Evolutionary conservation across 2,797 vertebrate genomes (phyloP).

Genomic region (Sebastes iracundus): DNA sequence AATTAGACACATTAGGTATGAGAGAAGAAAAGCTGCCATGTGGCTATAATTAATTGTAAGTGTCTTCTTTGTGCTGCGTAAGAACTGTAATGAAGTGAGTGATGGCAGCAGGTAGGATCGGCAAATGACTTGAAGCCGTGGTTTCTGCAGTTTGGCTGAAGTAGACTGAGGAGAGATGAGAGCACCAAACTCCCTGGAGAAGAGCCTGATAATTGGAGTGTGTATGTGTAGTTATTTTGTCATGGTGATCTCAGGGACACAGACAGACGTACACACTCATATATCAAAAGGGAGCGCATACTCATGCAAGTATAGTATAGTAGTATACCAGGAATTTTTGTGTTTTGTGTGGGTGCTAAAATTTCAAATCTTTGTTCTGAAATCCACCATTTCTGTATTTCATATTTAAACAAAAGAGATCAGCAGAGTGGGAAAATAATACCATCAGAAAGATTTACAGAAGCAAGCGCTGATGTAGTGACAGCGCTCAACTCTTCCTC

Average conservation of each 20-base stretch:
- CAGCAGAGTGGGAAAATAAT: neutral
- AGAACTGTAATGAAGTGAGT: constrained; percentile 20
- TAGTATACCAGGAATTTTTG: neutral
- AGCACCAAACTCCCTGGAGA: constrained; percentile 49
- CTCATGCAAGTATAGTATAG: neutral
- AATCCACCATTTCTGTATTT: neutral
- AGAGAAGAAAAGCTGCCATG: neutral
- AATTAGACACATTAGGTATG: no score
- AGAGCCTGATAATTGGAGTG: constrained; percentile 66
- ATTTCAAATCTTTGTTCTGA: neutral
- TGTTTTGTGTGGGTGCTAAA: neutral
- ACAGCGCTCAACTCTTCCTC: neutral
- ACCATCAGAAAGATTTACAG: neutral
- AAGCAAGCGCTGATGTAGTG: constrained; percentile 18
- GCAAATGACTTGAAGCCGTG: constrained; percentile 31
- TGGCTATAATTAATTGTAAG: constrained; percentile 13
- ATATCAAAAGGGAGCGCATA: neutral
- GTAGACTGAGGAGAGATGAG: constrained; percentile 33
- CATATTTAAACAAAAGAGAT: constrained; percentile 27
- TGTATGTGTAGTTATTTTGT: constrained; percentile 2
- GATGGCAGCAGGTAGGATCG: constrained; percentile 32
- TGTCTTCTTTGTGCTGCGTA: neutral
- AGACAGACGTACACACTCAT: neutral
- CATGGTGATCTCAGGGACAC: constrained; percentile 6
- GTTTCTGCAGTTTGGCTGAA: constrained; percentile 30